Evolutionary conservation across 1,140 invertebrate genomes (phyloP).

Genomic region (Carcinoscorpius rotundicauda): DNA sequence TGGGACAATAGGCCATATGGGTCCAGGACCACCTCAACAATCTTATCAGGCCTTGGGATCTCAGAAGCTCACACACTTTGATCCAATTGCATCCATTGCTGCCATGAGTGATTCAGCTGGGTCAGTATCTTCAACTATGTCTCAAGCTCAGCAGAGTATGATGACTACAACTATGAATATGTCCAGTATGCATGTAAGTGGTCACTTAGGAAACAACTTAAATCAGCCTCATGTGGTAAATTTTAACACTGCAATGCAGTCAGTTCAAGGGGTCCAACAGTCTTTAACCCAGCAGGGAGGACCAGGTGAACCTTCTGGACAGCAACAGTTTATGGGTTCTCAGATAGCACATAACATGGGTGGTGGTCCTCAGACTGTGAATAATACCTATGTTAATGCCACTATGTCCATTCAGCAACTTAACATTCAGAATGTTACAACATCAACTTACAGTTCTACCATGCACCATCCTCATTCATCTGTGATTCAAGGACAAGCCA

Average conservation of each 20-base stretch:
- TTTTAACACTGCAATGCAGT: conserved; percentile 31
- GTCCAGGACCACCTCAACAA: conserved; percentile 16
- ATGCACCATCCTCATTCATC: conserved; percentile 6
- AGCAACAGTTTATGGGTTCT: conserved; percentile 22
- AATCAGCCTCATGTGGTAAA: conserved; percentile 30
- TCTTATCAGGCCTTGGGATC: conserved; percentile 7
- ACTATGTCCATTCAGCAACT: conserved; percentile 42
- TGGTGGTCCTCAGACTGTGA: conserved; percentile 36
- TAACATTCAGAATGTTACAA: conserved; percentile 39
- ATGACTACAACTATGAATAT: conserved; percentile 33
- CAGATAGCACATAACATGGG: conserved; percentile 27
- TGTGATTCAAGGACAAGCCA: not conserved
- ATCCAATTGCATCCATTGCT: conserved; percentile 82
- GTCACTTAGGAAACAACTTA: conserved; percentile 25
- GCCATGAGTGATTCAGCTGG: conserved; percentile 69
- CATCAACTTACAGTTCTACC: conserved; percentile 22
- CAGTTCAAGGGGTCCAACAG: conserved; percentile 26
- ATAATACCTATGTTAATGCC: conserved; percentile 41
- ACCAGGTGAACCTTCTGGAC: conserved; percentile 3
- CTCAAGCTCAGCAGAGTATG: conserved; percentile 31
- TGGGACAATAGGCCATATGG: conserved; percentile 8
- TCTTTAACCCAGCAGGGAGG: conserved; percentile 12
- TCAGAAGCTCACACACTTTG: conserved; percentile 47
- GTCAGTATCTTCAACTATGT: conserved; percentile 31
- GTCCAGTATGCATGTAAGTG: conserved; percentile 39